Conservation (phyloP, 2,113 vertebrate species). For the Lucifuga dentata region DNA sequence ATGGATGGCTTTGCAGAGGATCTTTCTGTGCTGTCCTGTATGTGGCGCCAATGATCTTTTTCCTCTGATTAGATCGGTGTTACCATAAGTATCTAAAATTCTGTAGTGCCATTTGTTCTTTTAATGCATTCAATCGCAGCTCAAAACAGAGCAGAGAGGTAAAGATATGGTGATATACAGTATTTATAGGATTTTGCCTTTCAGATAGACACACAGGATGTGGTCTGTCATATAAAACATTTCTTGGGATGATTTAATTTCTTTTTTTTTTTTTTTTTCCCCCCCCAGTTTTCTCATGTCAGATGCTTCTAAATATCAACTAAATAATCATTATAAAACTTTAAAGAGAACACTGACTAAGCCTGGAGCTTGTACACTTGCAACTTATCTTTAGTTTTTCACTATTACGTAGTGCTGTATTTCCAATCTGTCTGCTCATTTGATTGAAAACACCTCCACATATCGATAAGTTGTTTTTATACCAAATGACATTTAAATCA, state of each 20-base stretch:
- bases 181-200: no score
- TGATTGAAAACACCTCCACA: not conserved
- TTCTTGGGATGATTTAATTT: no score
- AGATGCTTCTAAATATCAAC: no score
- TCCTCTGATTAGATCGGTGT: not conserved
- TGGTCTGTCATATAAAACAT: not conserved
- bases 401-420: not conserved
- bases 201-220: not conserved
- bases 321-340: no score
- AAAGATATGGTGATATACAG: no score
- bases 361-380: constrained; percentile 9
- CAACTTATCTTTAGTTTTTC: constrained; percentile 1
- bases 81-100: no score
- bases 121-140: no score
- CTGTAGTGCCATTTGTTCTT: no score
- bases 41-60: constrained; percentile 27
- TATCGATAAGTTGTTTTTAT: constrained; percentile 38
- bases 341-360: constrained; percentile 4
- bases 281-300: no score
- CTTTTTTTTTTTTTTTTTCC: not conserved
- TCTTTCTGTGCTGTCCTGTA: constrained; percentile 1
- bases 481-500: constrained; percentile 40
- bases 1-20: no score
- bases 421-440: constrained; percentile 9
- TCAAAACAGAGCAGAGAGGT: no score